These are phyloP conservation scores for Heteromyza rotundicornis DNA, from an alignment of 2,888 invertebrate genomes.

Conservation along the genomic window DNA sequence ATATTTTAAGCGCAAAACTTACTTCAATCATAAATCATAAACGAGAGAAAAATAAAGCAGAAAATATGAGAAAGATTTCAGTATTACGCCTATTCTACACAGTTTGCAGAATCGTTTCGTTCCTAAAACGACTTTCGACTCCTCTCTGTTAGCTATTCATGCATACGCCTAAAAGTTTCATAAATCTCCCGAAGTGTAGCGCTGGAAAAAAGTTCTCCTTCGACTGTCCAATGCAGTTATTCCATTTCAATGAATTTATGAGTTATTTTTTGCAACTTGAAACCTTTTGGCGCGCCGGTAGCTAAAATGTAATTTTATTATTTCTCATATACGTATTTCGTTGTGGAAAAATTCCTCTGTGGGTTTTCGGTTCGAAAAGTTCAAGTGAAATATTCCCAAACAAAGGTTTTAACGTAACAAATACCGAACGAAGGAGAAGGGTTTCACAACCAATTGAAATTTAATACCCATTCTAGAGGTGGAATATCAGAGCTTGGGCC, in stretches of 20 bases:
- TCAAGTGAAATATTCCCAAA: too few species aligned
- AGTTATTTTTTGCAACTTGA: slow-evolving; percentile 41
- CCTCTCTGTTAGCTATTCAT: not conserved
- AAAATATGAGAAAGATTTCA: slow-evolving; percentile 24
- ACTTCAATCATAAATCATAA: slow-evolving; percentile 20
- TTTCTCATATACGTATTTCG: too few species aligned
- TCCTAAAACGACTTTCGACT: too few species aligned
- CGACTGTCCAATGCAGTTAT: slow-evolving; percentile 33
- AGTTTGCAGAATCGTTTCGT: not conserved
- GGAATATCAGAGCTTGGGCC: too few species aligned
- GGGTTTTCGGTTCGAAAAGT: too few species aligned
- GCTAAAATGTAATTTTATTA: too few species aligned
- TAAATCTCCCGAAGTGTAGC: slow-evolving; percentile 44
- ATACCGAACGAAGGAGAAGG: too few species aligned
- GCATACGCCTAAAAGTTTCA: slow-evolving; percentile 47
- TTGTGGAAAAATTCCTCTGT: too few species aligned
- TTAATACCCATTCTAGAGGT: too few species aligned
- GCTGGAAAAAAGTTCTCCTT: slow-evolving; percentile 33
- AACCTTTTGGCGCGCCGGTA: slow-evolving; percentile 15
- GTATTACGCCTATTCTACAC: slow-evolving; percentile 18
- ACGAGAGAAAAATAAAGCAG: not conserved
- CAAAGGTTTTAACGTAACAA: too few species aligned
- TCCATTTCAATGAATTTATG: slow-evolving; percentile 50
- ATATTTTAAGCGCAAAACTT: slow-evolving; percentile 17
- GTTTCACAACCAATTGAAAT: too few species aligned